Base-by-base conservation (phyloP, 2,797 vertebrate species). In the Esox lucius region DNA sequence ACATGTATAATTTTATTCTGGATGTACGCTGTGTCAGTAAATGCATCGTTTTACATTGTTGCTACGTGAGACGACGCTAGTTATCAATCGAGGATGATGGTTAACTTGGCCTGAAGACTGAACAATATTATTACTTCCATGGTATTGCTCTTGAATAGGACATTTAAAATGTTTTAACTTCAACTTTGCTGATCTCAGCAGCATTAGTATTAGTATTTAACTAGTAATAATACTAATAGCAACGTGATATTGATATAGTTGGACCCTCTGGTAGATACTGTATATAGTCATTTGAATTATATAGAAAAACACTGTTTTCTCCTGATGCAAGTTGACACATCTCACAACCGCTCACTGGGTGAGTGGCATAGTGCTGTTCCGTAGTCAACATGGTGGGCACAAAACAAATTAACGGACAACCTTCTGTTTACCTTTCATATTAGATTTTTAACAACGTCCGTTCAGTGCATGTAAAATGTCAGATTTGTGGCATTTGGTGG, bases 1-100 rank as follows among this genome's bases (percentile, higher is more conserved):
- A 92, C 94, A 88, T 93, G 91, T 96, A 93, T 96, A 95, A 96
- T 96, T 96, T 95, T 94, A 94, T 94, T 94, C 93, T 90, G 35
- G 74, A 22, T 72, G 77, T 89, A 91, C 93, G 94, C 94, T 87
- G 94, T 95, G 93, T 94, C 94, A 93, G 89, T 87, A 87, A 89
- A 90, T 83, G 91, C 89, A 91, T 90, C 80, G 84, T 80, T 89
- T 88, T 93, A 94, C 94, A 94, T 93, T 94, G 73, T 73, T 78
- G 78, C 76, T 74, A 83, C 81, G 59, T 66, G 73, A 82, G 75
- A 53, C 68, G 72, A 72, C 39, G 61, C 42, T 67, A 61, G 75
- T 53, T 71, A 71, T 72, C 46, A 72, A 31, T 70, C 65, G 74
- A 73, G 76, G 65, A 48, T 48, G 72, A 61, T 72, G 67, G 61